These are phyloP conservation scores for Lordiphosa andalusiaca DNA, from an alignment of 2,888 invertebrate genomes.

Conservation along the genomic window DNA sequence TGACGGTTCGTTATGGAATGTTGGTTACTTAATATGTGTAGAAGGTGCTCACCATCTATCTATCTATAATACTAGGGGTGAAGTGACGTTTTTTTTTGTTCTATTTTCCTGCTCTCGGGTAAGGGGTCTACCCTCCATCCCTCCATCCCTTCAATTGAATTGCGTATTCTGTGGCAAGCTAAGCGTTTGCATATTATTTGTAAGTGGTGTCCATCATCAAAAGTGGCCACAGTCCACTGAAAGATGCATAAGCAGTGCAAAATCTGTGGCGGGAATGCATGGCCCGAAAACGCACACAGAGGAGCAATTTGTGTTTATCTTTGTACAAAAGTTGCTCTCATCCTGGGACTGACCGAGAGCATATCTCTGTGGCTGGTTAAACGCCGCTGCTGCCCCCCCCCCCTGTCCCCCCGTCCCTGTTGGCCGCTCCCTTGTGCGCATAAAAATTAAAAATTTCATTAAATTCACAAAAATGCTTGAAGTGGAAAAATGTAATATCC, in stretches of 20 bases:
- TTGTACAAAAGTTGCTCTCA: conserved; percentile 16
- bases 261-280: conserved; percentile 12
- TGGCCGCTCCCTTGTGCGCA: conserved; percentile 38
- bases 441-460: conserved; percentile 75
- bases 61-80: too few relatives aligned
- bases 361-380: conserved; percentile 42
- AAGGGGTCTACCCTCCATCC: too few relatives aligned
- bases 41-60: too few relatives aligned
- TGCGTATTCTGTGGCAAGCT: too few relatives aligned
- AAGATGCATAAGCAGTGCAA: conserved; percentile 20
- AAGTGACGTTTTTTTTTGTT: too few relatives aligned
- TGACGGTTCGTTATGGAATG: too few relatives aligned
- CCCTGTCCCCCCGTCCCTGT: conserved; percentile 1
- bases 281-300: conserved; percentile 10
- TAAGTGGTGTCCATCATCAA: conserved; percentile 7
- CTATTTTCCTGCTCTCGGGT: too few relatives aligned
- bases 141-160: too few relatives aligned
- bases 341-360: conserved; percentile 10
- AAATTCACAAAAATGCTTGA: conserved; percentile 75
- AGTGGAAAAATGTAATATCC: conserved; percentile 75
- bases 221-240: conserved; percentile 10
- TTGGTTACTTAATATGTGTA: too few relatives aligned
- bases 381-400: neutral
- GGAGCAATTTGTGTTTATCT: conserved; percentile 36
- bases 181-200: too few relatives aligned